Conservation (phyloP, 2,888 invertebrate species). For the Mystacides longicornis region DNA sequence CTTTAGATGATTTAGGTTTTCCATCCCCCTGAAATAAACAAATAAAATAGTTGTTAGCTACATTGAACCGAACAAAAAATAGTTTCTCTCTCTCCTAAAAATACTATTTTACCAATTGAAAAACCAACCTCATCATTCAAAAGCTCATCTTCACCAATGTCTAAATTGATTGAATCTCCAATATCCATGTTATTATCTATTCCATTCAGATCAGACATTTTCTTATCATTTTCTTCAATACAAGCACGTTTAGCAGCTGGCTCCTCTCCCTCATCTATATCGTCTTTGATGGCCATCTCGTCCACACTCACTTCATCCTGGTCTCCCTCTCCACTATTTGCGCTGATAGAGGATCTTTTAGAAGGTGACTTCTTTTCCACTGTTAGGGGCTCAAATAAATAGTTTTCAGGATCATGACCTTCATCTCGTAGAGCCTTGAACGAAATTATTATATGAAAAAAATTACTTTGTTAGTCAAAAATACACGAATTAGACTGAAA, state of each 20-base stretch:
- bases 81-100: no score
- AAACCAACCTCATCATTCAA: conserved; percentile 76
- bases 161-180: conserved; percentile 74
- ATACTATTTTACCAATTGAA: no score
- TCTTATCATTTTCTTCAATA: conserved; percentile 35
- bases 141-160: conserved; percentile 74
- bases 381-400: conserved; percentile 49
- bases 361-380: conserved; percentile 42
- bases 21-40: conserved; percentile 48
- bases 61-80: no score
- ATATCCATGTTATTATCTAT: conserved; percentile 56
- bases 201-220: conserved; percentile 47
- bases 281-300: conserved; percentile 27
- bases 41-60: no score
- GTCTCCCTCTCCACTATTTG: conserved; percentile 40
- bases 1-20: conserved; percentile 48
- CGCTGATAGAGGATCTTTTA: conserved; percentile 43
- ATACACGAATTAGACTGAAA: no score
- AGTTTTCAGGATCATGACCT: conserved; percentile 67
- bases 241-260: conserved; percentile 23
- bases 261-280: conserved; percentile 31
- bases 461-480: background rate
- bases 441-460: background rate
- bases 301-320: conserved; percentile 27
- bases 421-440: conserved; percentile 57